A percentile compares a stretch with the other conserved stretches of the same genome.
Evolutionary conservation across 23 tunicate species (phyloP).

Genomic region (Trididemnum nubilum): DNA sequence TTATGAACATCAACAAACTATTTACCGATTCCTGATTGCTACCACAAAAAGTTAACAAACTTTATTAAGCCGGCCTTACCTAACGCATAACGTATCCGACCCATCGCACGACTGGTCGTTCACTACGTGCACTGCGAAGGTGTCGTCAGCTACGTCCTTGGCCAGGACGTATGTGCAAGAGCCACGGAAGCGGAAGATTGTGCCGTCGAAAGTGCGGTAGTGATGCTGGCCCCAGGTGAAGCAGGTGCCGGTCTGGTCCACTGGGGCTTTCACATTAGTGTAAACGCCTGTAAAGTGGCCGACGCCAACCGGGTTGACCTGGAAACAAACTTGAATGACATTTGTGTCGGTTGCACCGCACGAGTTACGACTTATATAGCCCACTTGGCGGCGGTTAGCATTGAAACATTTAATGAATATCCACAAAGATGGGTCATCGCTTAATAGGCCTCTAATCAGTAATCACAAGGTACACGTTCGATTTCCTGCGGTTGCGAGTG

Average conservation of each 20-base stretch:
- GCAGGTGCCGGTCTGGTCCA: conserved; percentile 91
- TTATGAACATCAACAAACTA: too few species aligned
- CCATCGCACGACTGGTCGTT: conserved; percentile 93
- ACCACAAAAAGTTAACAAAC: too few species aligned
- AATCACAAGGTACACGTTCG: too few species aligned
- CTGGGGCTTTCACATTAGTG: conserved; percentile 95
- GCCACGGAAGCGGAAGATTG: conserved; percentile 82
- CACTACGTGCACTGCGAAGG: conserved; percentile 80
- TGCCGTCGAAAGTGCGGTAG: conserved; percentile 97
- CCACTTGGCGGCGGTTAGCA: not conserved
- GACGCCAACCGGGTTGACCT: conserved; percentile 85
- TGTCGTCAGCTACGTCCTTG: conserved; percentile 64
- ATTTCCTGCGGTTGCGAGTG: too few species aligned
- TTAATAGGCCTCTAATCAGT: too few species aligned
- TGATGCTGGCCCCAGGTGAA: conserved; percentile 99
- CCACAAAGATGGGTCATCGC: too few species aligned
- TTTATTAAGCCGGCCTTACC: too few species aligned
- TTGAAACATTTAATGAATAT: not conserved
- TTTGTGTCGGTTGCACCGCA: too few species aligned
- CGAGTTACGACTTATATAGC: not conserved
- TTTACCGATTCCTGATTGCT: too few species aligned
- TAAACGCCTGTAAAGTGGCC: conserved; percentile 96
- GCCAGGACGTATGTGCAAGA: conserved; percentile 93
- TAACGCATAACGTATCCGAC: conserved; percentile 51
- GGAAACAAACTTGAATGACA: too few species aligned